Base-by-base conservation (phyloP, 2,797 vertebrate species). In the Pseudomugil gertrudae region DNA sequence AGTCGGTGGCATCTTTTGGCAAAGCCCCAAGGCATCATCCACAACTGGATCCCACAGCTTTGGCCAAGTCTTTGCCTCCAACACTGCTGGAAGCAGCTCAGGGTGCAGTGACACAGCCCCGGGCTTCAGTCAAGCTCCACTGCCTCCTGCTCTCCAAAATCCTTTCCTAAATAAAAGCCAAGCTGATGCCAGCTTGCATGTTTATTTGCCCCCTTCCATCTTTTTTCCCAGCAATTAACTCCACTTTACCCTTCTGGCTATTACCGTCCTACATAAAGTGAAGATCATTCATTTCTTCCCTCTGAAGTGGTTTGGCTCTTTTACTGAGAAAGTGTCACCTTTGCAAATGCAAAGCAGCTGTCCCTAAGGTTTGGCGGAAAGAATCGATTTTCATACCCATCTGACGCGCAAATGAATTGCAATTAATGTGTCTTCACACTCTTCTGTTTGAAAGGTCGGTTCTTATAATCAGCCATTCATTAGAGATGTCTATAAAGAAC, bases 231-330 rank as follows among this genome's bases (percentile, higher is more conserved):
- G 89, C 90, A 91, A 92, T 94, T 93, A 93, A 90, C 87, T 92
- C 80, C 78, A 79, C 84, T 86, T 92, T 90, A 85, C 62, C 90
- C 92, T 86, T 89, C 66, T 80, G 90, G 91, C 90, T 87, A 84
- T 93, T 89, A 90, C 86, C 92, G 89, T 69, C 91, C 91, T 88
- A 92, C 84, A 93, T 93, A 93, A 90, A 91, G 84, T 87, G 88
- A 88, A 90, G 87, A 90, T 88, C 60, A 87, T 90, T 88, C 86
- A 89, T 89, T 88, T 76, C 79, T 77, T 87, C 76, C 81, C 79
- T 78, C 80, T 87, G 75, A 89, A 87, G 84, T 76, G 73, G 67
- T 66, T 75, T 13, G 19, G 36, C 54, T 73, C 64, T 10, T 60
- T 66, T 54, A 38, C 51, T 67, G 73, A 69, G 77, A 68, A 69